phyloP scores from a whole-genome alignment of 2,888 invertebrate species.

The Rotaria macrura region DNA sequence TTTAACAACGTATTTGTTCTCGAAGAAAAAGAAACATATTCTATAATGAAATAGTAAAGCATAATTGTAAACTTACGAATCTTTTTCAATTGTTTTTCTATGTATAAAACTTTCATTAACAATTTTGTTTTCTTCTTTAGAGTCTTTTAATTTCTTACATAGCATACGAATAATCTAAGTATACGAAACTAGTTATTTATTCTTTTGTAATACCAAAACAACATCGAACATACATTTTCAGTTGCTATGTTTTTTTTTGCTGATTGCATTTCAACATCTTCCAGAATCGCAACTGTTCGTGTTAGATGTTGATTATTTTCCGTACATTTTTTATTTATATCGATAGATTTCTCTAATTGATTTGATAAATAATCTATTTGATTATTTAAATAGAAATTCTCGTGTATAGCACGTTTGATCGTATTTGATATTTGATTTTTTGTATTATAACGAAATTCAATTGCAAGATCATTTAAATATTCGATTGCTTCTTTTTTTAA shows the following conservation, averaged over 20 bases:
- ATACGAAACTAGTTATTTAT: neutral
- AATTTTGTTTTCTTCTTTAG: neutral
- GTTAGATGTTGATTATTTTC: neutral
- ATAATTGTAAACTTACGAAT: too few species aligned
- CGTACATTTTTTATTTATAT: neutral
- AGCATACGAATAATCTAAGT: neutral
- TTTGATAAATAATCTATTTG: neutral
- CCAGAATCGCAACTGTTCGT: neutral
- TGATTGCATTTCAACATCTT: neutral
- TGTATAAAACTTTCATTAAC: too few species aligned
- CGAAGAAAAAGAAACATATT: too few species aligned
- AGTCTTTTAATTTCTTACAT: neutral
- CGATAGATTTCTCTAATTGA: constrained; percentile 1
- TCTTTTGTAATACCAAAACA: neutral
- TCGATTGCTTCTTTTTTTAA: constrained; percentile 19
- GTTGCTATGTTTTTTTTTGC: neutral
- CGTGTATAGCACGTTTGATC: neutral
- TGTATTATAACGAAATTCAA: neutral
- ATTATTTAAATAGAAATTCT: neutral
- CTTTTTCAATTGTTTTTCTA: too few species aligned
- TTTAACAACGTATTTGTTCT: neutral
- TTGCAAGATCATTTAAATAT: constrained; percentile 6
- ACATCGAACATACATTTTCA: neutral
- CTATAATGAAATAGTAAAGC: too few species aligned
- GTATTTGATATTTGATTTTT: constrained; percentile 6